A percentile compares a stretch with the other conserved stretches of the same genome.
These are phyloP conservation scores for Ormyrus nitidulus DNA, from an alignment of 2,888 invertebrate species.

Conservation along the genomic window DNA sequence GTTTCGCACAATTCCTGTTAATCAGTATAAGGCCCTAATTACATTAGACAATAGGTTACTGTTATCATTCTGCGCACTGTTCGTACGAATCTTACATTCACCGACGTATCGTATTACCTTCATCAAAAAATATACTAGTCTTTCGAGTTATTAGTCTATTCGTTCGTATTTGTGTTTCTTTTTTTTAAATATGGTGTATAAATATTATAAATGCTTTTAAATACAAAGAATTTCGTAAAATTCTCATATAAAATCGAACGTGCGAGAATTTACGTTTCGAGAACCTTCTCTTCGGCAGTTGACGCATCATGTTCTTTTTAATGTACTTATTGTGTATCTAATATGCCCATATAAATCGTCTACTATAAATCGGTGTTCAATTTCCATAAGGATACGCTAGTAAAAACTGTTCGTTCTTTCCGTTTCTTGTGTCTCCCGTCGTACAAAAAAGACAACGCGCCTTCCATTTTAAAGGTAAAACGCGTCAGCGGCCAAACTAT, in stretches of 20 bases:
- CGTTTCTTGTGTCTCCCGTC: constrained; percentile 9
- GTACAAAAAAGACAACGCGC: constrained; percentile 46
- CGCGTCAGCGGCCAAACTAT: constrained; percentile 40
- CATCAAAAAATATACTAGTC: constrained; percentile 65
- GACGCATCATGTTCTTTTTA: constrained; percentile 29
- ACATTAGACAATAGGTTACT: constrained; percentile 54
- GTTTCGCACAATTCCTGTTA: constrained; percentile 54
- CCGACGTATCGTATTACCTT: constrained; percentile 48
- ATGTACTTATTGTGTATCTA: constrained; percentile 9
- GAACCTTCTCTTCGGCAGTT: constrained; percentile 51
- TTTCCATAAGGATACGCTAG: constrained; percentile 28
- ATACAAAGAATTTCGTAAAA: constrained; percentile 65
- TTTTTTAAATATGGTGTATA: constrained; percentile 55
- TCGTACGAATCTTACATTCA: constrained; percentile 43
- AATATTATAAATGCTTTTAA: constrained; percentile 61
- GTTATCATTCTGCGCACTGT: constrained; percentile 47
- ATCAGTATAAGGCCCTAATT: constrained; percentile 60
- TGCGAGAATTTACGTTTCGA: constrained; percentile 51
- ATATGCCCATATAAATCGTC: constrained; percentile 1
- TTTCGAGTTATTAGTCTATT: constrained; percentile 57
- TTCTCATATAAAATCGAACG: constrained; percentile 62
- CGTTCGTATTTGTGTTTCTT: constrained; percentile 38
- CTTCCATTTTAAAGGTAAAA: constrained; percentile 65
- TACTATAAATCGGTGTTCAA: constrained; percentile 14
- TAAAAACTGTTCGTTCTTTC: constrained; percentile 19